Percentiles rank a stretch among this genome's conserved stretches.
These are phyloP conservation scores for Periparus ater DNA, from an alignment of 2,797 vertebrate genomes.

Conservation along the genomic window DNA sequence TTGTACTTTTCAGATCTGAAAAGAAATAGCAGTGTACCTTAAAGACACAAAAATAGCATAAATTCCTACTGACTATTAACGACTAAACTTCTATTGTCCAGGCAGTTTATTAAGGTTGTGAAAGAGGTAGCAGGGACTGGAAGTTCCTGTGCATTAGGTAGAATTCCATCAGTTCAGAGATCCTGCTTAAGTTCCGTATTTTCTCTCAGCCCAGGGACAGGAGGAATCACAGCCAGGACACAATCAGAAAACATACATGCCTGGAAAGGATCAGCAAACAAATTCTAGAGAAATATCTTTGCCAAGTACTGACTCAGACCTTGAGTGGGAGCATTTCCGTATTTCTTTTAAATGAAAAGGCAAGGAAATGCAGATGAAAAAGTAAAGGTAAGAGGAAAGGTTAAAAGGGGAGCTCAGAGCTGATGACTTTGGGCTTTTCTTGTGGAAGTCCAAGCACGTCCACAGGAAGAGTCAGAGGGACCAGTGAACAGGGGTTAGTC, in stretches of 20 bases:
- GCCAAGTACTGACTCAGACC: constrained; percentile 42
- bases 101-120: neutral
- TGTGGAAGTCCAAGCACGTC: neutral
- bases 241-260: neutral
- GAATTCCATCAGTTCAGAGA: neutral
- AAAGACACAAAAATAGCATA: neutral
- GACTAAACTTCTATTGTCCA: neutral
- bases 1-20: neutral
- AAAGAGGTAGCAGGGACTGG: neutral
- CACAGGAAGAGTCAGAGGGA: neutral
- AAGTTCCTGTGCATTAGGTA: neutral
- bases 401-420: neutral
- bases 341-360: neutral
- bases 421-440: neutral
- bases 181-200: neutral
- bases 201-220: neutral
- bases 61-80: neutral
- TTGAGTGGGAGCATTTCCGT: constrained; percentile 8
- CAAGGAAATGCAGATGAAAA: neutral
- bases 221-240: neutral
- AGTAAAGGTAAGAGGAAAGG: neutral
- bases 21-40: neutral
- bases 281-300: neutral
- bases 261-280: constrained; percentile 21
- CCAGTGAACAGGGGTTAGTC: neutral